Percentiles rank a stretch among this genome's conserved stretches.
phyloP scores from a whole-genome alignment of 1,140 invertebrate species.

The Orius insidiosus region DNA sequence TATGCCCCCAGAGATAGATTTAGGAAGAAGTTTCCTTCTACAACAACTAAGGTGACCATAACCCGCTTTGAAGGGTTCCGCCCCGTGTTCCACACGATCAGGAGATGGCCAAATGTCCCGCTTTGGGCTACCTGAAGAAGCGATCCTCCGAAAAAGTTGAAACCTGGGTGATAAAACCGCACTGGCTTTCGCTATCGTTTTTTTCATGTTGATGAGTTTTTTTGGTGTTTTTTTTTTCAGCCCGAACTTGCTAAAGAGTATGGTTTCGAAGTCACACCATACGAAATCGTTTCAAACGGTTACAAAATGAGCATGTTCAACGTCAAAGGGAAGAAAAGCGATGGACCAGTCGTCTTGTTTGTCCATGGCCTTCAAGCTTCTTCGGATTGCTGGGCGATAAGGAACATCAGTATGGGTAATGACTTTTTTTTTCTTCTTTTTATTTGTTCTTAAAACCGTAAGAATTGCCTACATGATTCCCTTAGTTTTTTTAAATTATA shows the following conservation, averaged over 20 bases:
- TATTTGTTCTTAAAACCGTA: background rate
- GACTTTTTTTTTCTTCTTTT: background rate
- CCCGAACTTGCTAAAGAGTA: constrained; percentile 17
- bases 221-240: background rate
- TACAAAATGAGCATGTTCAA: background rate
- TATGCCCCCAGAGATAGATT: no score
- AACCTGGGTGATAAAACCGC: no score
- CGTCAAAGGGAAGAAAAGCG: background rate
- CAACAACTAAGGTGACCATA: no score
- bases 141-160: no score
- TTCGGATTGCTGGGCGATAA: constrained; percentile 33
- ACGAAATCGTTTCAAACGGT: constrained; percentile 19
- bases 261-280: constrained; percentile 36
- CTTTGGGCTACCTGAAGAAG: no score
- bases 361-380: constrained; percentile 36
- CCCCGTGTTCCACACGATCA: no score
- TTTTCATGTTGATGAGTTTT: background rate
- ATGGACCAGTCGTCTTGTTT: constrained; percentile 27
- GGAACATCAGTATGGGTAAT: constrained; percentile 16
- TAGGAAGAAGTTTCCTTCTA: no score
- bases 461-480: no score
- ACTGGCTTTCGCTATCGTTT: no score
- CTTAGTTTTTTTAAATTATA: no score
- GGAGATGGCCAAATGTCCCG: no score
- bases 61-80: no score